A percentile compares a stretch with the other conserved stretches of the same genome.
phyloP scores from a whole-genome alignment of 2,797 vertebrate species.

The Pterois miles region DNA sequence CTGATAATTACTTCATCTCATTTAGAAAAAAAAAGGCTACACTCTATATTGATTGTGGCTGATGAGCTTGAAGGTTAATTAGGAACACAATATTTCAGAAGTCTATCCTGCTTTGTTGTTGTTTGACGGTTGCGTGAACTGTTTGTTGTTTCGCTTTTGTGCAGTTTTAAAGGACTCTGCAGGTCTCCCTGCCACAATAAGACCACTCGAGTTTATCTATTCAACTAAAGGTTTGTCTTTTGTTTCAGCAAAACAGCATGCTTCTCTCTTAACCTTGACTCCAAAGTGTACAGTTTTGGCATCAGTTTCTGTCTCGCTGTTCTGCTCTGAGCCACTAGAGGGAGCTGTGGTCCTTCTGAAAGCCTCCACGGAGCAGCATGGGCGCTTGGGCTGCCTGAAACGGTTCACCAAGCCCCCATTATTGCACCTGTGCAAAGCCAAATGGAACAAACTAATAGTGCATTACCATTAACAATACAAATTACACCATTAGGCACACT shows the following conservation, averaged over 20 bases:
- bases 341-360: slow-evolving; percentile 59
- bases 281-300: not conserved
- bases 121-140: slow-evolving; percentile 27
- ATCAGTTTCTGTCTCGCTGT: not conserved
- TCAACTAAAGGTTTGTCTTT: slow-evolving; percentile 9
- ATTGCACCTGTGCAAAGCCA: slow-evolving; percentile 84
- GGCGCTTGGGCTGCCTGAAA: slow-evolving; percentile 44
- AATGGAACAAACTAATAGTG: slow-evolving; percentile 84
- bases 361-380: not conserved
- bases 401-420: slow-evolving; percentile 74
- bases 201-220: not conserved
- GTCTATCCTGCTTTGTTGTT: slow-evolving; percentile 53
- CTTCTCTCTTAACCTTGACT: slow-evolving; percentile 7
- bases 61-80: slow-evolving; percentile 87
- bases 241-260: slow-evolving; percentile 6
- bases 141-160: slow-evolving; percentile 26
- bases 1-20: slow-evolving; percentile 86
- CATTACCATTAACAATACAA: slow-evolving; percentile 86
- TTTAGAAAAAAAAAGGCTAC: slow-evolving; percentile 75
- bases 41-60: slow-evolving; percentile 83
- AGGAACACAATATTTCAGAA: slow-evolving; percentile 75
- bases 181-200: slow-evolving; percentile 7
- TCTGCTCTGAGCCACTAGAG: slow-evolving; percentile 70
- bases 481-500: slow-evolving; percentile 84
- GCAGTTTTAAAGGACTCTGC: not conserved